Percentiles rank a stretch among this genome's conserved stretches.
Evolutionary conservation across 2,888 invertebrate species (phyloP).

Genomic region (Eupithecia insigniata): DNA sequence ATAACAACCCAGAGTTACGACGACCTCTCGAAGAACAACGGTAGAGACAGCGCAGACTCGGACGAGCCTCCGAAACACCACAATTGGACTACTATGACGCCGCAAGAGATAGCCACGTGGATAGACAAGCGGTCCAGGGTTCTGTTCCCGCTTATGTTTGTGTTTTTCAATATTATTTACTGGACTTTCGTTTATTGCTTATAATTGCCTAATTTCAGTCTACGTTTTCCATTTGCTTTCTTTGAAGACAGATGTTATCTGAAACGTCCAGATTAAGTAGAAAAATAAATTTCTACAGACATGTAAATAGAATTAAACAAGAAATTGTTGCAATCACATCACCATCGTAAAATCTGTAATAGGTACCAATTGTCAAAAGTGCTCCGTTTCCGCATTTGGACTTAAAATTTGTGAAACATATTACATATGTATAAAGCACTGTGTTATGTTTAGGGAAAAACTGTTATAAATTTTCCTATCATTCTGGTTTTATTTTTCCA

Average conservation of each 20-base stretch:
- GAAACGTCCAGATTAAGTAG: not conserved
- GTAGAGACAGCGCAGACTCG: conserved; percentile 69
- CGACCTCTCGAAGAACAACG: conserved; percentile 72
- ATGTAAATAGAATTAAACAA: not conserved
- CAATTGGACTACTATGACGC: conserved; percentile 92
- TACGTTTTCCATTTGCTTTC: not conserved
- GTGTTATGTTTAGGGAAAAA: not conserved
- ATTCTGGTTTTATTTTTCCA: not conserved
- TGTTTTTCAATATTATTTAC: conserved; percentile 91
- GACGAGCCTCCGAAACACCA: conserved; percentile 74
- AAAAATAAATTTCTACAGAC: not conserved
- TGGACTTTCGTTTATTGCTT: conserved; percentile 90
- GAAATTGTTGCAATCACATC: not conserved
- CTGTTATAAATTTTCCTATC: not conserved
- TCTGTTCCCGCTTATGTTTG: conserved; percentile 90
- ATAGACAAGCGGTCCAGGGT: conserved; percentile 91
- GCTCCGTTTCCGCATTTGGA: not conserved
- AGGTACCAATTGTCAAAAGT: not conserved
- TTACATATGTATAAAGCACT: not conserved
- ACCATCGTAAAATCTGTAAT: not conserved
- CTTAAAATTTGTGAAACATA: not conserved
- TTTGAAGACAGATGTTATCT: not conserved
- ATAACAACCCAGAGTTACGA: conserved; percentile 88
- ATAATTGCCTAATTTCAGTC: conserved; percentile 2
- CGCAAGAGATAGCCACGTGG: conserved; percentile 94